Evolutionary conservation across 2,888 invertebrate species (phyloP).

Genomic region (Ormyrus nitidulus): DNA sequence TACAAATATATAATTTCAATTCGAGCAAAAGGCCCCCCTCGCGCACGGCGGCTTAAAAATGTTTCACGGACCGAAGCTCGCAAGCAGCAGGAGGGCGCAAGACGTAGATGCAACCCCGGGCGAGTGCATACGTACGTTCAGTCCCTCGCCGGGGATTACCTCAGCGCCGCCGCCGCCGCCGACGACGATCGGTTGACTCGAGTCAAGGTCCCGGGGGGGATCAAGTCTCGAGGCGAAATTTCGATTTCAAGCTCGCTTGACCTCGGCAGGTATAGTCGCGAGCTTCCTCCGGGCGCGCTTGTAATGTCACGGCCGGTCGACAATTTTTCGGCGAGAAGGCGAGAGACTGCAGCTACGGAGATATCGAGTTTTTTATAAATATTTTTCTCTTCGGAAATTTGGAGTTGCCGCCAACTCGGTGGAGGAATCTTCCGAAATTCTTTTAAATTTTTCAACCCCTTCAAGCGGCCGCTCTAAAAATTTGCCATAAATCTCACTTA

Average conservation of each 20-base stretch:
- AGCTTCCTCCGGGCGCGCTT: conserved; percentile 1
- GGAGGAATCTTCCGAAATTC: too few species aligned
- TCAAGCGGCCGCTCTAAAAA: too few species aligned
- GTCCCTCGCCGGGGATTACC: conserved; percentile 20
- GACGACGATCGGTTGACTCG: background rate
- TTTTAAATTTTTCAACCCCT: too few species aligned
- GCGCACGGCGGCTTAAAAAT: background rate
- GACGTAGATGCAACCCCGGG: background rate
- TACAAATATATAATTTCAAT: too few species aligned
- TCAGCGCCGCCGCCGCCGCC: conserved; percentile 8
- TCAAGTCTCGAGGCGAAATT: conserved; percentile 58
- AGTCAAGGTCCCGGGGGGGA: conserved; percentile 39
- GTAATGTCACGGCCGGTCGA: conserved; percentile 51
- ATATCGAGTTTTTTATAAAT: too few species aligned
- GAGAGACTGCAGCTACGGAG: background rate
- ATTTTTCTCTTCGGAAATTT: too few species aligned
- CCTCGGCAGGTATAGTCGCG: conserved; percentile 29
- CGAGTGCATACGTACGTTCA: background rate
- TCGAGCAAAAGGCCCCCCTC: background rate
- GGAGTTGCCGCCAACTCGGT: too few species aligned
- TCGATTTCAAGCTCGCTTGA: conserved; percentile 45
- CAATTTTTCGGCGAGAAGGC: background rate
- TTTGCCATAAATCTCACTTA: too few species aligned
- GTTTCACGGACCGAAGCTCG: background rate
- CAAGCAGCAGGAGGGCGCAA: background rate